These are phyloP conservation scores for Denticeps clupeoides DNA, from an alignment of 2,797 vertebrate genomes.

Conservation along the genomic window DNA sequence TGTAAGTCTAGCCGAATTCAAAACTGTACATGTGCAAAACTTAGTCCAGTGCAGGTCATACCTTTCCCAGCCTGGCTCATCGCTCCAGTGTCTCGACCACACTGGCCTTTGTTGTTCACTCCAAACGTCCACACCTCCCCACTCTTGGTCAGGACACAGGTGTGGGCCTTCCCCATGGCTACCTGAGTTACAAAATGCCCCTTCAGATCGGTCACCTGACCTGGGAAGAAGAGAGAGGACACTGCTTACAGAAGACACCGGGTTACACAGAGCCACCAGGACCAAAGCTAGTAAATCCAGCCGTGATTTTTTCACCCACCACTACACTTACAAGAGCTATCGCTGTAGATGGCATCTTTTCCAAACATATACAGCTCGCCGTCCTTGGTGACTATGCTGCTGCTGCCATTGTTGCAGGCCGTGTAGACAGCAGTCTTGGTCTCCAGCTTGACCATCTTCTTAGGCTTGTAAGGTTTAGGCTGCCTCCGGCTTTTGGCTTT, in stretches of 20 bases:
- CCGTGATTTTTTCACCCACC: too few relatives aligned
- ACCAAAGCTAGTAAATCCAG: too few relatives aligned
- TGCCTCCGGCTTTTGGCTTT: slow-evolving; percentile 93
- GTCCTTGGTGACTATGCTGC: slow-evolving; percentile 94
- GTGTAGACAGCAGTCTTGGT: slow-evolving; percentile 87
- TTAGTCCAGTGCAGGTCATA: slow-evolving; percentile 31
- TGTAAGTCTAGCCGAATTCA: too few relatives aligned
- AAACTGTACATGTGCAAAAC: too few relatives aligned
- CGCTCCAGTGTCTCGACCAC: slow-evolving; percentile 91
- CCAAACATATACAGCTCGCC: slow-evolving; percentile 99
- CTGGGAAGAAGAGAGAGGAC: slow-evolving; percentile 45
- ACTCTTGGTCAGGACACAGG: slow-evolving; percentile 90
- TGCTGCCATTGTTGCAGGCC: slow-evolving; percentile 97
- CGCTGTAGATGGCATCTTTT: slow-evolving; percentile 98
- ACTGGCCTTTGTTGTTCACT: slow-evolving; percentile 98
- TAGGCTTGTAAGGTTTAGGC: slow-evolving; percentile 97
- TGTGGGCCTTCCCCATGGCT: slow-evolving; percentile 97
- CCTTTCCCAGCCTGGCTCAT: slow-evolving; percentile 95
- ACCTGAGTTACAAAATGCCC: slow-evolving; percentile 95
- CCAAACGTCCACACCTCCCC: slow-evolving; percentile 98
- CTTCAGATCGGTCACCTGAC: slow-evolving; percentile 94
- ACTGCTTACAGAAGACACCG: neutral
- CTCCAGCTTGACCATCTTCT: slow-evolving; percentile 98
- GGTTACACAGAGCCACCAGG: too few relatives aligned
- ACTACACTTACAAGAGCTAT: slow-evolving; percentile 90